Evolutionary conservation across 2,797 vertebrate species (phyloP), one percentile per base, ranked within the genome.

Genomic region (Melanotaenia parkinsoni): DNA sequence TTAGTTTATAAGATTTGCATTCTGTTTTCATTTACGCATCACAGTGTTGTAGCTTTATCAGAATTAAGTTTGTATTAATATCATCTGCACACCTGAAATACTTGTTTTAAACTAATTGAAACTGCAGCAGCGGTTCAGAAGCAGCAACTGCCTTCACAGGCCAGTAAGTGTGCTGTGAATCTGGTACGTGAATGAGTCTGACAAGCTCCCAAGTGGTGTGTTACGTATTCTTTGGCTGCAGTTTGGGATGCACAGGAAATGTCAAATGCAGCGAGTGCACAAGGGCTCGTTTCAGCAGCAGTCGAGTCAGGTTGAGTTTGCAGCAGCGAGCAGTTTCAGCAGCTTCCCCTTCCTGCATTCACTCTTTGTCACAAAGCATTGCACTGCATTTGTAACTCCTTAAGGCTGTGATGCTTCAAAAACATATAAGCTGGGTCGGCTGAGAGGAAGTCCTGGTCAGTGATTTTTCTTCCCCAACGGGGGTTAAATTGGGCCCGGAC

Each of bases 121-220:
- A 22, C 6, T 47, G 40, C 28, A 20, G 57, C 24, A 20, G 35
- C 2, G 33, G 28, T 28, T 28, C 28, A 28, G 28, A 28, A 5
- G 54, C 56, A 68, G 38, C 9, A 33, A 24, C 12, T 59, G 24
- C 3, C 8, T 60, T 53, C 11, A 26, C n/a, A 59, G 67, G 8
- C 30, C 24, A 24, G 40, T 24, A 16, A 32, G 13, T 16, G 35
- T n/a, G n/a, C 35, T 54, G 0, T 6, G 22, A 28, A 18, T 54
- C n/a, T 18, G 65, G 56, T 50, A 45, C 57, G 33, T 37, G 57
- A 60, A 51, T 24, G 43, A 60, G 22, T 60, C 24, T 70, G 58
- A 69, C 45, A 51, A 37, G 30, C 43, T 69, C 43, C 58, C 32
- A 26, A 60, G 43, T 53, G 57, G 32, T 51, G 14, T 28, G 11